Evolutionary conservation across 2,113 vertebrate species (phyloP), one percentile per base, ranked within the genome.

Genomic region (Anoplopoma fimbria): DNA sequence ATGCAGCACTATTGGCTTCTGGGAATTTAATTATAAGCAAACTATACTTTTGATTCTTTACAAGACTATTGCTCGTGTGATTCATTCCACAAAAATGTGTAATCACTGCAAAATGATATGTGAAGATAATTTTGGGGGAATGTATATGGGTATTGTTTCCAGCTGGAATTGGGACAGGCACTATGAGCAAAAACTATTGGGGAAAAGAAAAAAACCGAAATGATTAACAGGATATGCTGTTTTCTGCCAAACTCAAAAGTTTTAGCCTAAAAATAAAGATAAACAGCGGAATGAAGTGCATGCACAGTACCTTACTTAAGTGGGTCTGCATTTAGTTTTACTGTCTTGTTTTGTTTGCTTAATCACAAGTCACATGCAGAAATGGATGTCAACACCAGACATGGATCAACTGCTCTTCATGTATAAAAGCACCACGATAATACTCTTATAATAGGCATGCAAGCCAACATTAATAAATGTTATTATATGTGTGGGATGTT

Each of bases 371-470:
- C 79, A 79, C 38, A 61, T 73, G 69, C 80, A 75, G 53, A 82
- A 62, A 45, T 69, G 63, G 53, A 64, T 67, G 70, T 85, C 64
- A 86, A 77, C 80, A 88, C 78, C 73, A 81, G 75, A 87, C 83
- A 87, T 68, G 34, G 73, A 88, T 85, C 58, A 81, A 51, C 74
- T 47, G 65, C 62, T 75, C 4, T 3, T 79, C 73, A 79, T 29
- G 19, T 31, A 27, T 17, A 47, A 42, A 77, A 65, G 33, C 15
- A 47, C 6, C 15, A 55, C 4, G 17, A 55, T 78, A n/a, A 51
- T 62, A 34, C 31, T 47, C 9, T 68, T 60, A 38, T 38, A 17
- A 63, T 14, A 31, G 42, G 65, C 81, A 76, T 61, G 72, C 29
- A 57, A 62, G 27, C 9, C 25, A 21, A 38, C 23, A 68, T 81